Conservation (phyloP, 2,113 vertebrate species). For the Pomatostomus ruficeps region DNA sequence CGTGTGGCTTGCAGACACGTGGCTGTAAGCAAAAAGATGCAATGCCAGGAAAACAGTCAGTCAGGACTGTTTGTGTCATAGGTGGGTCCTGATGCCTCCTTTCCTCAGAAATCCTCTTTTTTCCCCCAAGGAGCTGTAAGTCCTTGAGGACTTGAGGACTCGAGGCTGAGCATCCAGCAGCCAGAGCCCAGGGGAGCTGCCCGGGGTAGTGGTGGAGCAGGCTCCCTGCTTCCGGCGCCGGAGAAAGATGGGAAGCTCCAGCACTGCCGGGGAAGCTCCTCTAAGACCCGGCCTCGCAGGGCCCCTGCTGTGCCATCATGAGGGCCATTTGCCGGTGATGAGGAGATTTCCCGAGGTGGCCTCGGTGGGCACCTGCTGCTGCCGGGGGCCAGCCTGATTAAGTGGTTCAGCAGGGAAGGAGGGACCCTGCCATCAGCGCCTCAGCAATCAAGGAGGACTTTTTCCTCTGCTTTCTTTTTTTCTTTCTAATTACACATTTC, state of each 20-base stretch:
- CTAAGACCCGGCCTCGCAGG: not conserved
- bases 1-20: accelerated
- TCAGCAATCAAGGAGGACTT: slow-evolving; percentile 29
- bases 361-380: not conserved
- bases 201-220: accelerated
- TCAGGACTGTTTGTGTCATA: not conserved
- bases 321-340: slow-evolving; percentile 18
- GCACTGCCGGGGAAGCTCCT: not conserved
- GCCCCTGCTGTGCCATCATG: not conserved
- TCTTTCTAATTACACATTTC: not conserved
- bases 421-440: not conserved
- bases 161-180: accelerated
- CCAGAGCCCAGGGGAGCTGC: not conserved
- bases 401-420: not conserved
- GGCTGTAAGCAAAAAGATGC: not conserved
- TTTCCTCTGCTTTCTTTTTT: not conserved
- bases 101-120: not conserved
- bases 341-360: not conserved
- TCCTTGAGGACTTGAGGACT: not conserved
- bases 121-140: accelerated
- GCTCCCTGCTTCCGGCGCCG: accelerated
- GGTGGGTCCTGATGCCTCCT: too few relatives aligned
- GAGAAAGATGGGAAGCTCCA: not conserved
- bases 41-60: accelerated
- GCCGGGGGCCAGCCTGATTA: not conserved